Conservation (phyloP, 1,140 invertebrate genomes). For the Helicoverpa zea region DNA sequence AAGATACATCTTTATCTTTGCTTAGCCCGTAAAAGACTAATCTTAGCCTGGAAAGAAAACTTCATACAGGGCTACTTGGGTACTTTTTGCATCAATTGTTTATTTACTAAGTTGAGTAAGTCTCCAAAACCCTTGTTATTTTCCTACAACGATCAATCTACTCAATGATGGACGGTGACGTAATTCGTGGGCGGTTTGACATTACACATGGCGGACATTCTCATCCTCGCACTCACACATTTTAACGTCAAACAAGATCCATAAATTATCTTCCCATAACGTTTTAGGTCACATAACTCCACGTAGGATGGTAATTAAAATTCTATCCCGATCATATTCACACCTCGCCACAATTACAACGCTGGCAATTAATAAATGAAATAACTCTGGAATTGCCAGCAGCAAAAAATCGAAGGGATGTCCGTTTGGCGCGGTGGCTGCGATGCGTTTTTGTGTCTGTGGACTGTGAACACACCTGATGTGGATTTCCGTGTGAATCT, state of each 20-base stretch:
- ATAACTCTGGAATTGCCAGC: constrained; percentile 45
- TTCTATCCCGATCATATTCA: constrained; percentile 77
- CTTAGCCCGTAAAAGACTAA: too few relatives aligned
- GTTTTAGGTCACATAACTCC: constrained; percentile 77
- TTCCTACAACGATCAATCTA: constrained; percentile 37
- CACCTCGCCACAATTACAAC: constrained; percentile 63
- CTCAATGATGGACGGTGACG: constrained; percentile 22
- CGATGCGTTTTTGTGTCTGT: constrained; percentile 12
- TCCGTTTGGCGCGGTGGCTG: constrained; percentile 13
- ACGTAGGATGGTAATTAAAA: constrained; percentile 82
- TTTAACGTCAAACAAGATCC: constrained; percentile 56
- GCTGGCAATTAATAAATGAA: constrained; percentile 59
- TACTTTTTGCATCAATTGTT: neutral
- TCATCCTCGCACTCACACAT: constrained; percentile 32
- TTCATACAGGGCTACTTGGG: too few relatives aligned
- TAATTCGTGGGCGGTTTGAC: constrained; percentile 39
- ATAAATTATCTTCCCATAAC: constrained; percentile 73
- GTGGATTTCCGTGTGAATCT: constrained; percentile 38
- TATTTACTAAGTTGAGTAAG: neutral
- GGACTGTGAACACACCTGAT: neutral
- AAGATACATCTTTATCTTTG: too few relatives aligned
- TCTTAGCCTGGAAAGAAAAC: too few relatives aligned
- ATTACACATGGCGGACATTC: constrained; percentile 39
- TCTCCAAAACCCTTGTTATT: constrained; percentile 33
- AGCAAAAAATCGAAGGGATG: constrained; percentile 51